phyloP scores from a whole-genome alignment of 2,888 invertebrate genomes.

The Periphyllus acericola region DNA sequence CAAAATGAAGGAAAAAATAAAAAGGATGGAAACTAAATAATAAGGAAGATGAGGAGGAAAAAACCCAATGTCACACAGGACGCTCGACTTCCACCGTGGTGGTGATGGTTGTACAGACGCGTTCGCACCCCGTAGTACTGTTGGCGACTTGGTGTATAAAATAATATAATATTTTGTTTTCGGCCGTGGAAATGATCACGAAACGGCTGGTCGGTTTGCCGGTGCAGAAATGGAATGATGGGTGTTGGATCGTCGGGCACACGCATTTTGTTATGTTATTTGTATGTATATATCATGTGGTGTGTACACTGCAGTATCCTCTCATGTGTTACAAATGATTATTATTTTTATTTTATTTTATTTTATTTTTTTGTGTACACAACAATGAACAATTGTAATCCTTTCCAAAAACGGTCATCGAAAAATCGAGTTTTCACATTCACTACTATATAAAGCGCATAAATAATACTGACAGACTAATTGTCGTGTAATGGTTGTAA shows the following conservation, averaged over 20 bases:
- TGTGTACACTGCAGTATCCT: not conserved
- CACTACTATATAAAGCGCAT: conserved; percentile 36
- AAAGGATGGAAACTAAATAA: no score
- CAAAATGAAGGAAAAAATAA: no score
- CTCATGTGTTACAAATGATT: conserved; percentile 28
- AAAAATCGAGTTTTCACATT: conserved; percentile 50
- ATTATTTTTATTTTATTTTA: conserved; percentile 16
- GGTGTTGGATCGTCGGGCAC: not conserved
- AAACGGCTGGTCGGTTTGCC: no score
- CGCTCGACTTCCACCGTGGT: not conserved
- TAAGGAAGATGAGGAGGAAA: no score
- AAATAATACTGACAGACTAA: conserved; percentile 55
- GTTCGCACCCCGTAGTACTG: not conserved
- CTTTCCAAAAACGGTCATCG: conserved; percentile 44
- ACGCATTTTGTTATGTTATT: not conserved
- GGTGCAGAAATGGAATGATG: no score
- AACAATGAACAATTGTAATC: conserved; percentile 46
- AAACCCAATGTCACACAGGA: no score
- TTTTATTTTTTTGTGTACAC: not conserved
- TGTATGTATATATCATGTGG: no score
- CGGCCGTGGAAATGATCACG: no score
- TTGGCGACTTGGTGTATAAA: not conserved
- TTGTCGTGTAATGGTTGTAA: conserved; percentile 48
- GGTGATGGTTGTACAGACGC: not conserved
- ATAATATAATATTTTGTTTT: not conserved